Evolutionary conservation across 2,888 invertebrate genomes (phyloP), one percentile per base, ranked within the genome.

Genomic region (Pachydiplax longipennis): DNA sequence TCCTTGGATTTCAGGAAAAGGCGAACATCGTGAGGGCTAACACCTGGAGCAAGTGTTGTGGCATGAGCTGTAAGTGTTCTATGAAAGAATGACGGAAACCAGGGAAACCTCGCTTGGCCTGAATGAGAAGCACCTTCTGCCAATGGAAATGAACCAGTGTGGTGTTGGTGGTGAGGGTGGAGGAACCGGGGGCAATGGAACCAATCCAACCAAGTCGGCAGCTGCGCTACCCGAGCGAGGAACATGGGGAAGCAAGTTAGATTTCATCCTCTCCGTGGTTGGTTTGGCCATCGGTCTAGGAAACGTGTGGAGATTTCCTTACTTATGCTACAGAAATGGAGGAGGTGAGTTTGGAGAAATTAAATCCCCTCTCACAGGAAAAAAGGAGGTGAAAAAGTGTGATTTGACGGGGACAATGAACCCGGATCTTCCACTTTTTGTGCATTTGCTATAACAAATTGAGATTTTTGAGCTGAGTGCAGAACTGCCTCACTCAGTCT

Each of bases 261-360:
- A 99, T 94, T 99, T 99, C 94, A 98, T 99, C 93, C 96, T 99
- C 93, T 98, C 98, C 90, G 98, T 98, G 93, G 97, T 99, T 91
- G 98, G 98, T 58, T 95, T 98, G 92, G 98, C 98, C 92, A 98
- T 99, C 92, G 99, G 98, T 48, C 95, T 99, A 91, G 98, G 99
- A 92, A 99, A 99, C 93, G 98, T 99, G 6, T 98, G 98, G 98
- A 95, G 98, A 92, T 99, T 99, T 94, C 99, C 99, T 0, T 99
- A 99, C 94, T 96, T 99, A 92, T 98, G 98, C 94, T 99, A 98
- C 94, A 98, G 98, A 95, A 99, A 99, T 95, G 99, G 99, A 91
- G 99, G 99, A 73, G 99, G 94, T 94, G 92, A 92, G 93, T 91
- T 22, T 37, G 31, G 5, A 48, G 31, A 53, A 53, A 53, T 31